Conservation (phyloP, 2,113 vertebrate genomes). For the Galeopterus variegatus region DNA sequence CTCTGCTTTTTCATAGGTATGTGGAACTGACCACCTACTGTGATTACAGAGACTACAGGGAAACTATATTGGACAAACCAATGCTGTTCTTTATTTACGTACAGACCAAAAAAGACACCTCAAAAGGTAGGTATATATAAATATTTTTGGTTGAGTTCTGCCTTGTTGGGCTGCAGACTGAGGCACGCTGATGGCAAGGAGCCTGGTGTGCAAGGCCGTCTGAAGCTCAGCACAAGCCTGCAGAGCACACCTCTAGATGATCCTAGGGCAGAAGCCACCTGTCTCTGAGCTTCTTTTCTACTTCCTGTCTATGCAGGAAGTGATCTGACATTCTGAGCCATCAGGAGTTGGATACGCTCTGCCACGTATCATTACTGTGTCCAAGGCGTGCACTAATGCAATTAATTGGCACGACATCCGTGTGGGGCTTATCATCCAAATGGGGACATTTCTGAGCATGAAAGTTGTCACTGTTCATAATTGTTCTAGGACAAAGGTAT, state of each 20-base stretch:
- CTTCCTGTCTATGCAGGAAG: conserved; percentile 18
- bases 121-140: conserved; percentile 39
- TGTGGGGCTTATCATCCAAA: background rate
- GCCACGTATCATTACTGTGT: rapidly evolving
- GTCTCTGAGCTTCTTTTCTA: background rate
- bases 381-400: background rate
- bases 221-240: background rate
- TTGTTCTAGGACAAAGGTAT: background rate
- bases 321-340: background rate
- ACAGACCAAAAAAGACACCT: conserved; percentile 67
- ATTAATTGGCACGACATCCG: background rate
- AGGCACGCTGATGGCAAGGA: background rate
- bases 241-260: background rate
- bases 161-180: background rate
- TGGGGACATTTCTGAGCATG: background rate
- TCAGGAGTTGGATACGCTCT: background rate
- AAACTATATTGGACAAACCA: conserved; percentile 80
- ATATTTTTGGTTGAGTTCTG: background rate
- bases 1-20: conserved; percentile 67
- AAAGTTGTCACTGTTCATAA: background rate
- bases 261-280: background rate
- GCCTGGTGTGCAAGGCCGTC: background rate
- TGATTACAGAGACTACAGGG: conserved; percentile 85
- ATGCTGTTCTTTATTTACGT: conserved; percentile 85
- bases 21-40: conserved; percentile 76